These are phyloP conservation scores for Diorhabda sublineata DNA, from an alignment of 1,140 invertebrate genomes.

Conservation along the genomic window DNA sequence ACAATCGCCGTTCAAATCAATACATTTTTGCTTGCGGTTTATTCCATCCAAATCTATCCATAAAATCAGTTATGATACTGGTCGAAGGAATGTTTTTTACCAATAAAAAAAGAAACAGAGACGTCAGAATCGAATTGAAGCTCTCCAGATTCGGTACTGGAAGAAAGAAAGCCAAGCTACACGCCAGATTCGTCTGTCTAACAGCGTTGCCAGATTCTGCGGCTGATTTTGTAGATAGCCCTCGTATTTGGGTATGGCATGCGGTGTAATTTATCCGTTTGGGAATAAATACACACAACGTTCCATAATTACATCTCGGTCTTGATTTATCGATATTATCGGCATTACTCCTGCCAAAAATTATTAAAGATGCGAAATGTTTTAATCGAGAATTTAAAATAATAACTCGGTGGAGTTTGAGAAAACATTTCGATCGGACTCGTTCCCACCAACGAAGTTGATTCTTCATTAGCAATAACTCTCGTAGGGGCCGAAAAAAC, in stretches of 20 bases:
- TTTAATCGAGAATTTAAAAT: constrained; percentile 5
- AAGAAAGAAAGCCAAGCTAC: too few species aligned
- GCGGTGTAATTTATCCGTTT: constrained; percentile 34
- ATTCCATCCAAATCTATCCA: too few species aligned
- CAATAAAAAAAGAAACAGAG: too few species aligned
- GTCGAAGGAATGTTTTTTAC: too few species aligned
- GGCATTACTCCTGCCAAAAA: constrained; percentile 27
- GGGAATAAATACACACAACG: constrained; percentile 36
- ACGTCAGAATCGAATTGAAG: too few species aligned
- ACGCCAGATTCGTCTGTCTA: too few species aligned
- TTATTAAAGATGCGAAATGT: constrained; percentile 3
- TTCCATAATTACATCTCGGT: constrained; percentile 30
- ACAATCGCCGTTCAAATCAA: too few species aligned
- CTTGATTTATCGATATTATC: constrained; percentile 35
- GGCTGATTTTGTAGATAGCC: too few species aligned
- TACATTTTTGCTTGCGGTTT: too few species aligned
- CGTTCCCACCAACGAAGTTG: not conserved
- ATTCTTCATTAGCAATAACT: constrained; percentile 1
- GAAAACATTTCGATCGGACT: not conserved
- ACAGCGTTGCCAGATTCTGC: too few species aligned
- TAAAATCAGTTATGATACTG: too few species aligned
- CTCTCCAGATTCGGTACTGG: too few species aligned
- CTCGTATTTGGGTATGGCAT: constrained; percentile 1
- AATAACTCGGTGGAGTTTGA: not conserved
- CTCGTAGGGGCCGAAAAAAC: not conserved